Evolutionary conservation across 2,797 vertebrate species (phyloP).

Genomic region (Morus bassanus): DNA sequence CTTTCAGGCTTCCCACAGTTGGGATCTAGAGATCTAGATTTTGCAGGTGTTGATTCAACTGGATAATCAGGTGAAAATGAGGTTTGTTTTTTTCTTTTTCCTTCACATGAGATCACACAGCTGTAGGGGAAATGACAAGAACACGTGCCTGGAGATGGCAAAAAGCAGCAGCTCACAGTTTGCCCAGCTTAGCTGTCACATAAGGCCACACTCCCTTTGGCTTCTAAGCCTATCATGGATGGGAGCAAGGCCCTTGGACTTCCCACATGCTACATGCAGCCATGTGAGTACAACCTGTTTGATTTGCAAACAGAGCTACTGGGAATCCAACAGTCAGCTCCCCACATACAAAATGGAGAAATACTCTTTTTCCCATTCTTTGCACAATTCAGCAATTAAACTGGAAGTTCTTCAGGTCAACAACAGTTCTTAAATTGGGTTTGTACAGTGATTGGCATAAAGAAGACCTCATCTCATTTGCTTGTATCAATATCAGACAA

Average conservation of each 20-base stretch:
- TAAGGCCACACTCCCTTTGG: neutral
- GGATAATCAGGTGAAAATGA: neutral
- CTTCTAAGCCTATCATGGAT: neutral
- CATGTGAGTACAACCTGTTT: neutral
- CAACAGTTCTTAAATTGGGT: neutral
- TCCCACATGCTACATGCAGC: neutral
- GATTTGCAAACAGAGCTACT: neutral
- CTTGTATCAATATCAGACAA: neutral
- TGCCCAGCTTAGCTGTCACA: neutral
- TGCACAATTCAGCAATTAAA: neutral
- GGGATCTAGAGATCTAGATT: neutral
- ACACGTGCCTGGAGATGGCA: neutral
- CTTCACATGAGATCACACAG: neutral
- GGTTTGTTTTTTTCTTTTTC: neutral
- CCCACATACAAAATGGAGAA: neutral
- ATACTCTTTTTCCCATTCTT: neutral
- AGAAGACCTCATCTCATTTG: neutral
- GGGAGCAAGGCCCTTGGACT: neutral
- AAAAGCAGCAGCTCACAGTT: neutral
- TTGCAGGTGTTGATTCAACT: neutral
- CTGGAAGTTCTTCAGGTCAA: neutral
- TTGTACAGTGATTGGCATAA: neutral
- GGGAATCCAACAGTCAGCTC: neutral
- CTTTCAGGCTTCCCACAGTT: neutral
- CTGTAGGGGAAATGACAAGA: neutral